These are phyloP conservation scores for Encarsia formosa DNA, from an alignment of 2,888 invertebrate genomes.

Conservation along the genomic window DNA sequence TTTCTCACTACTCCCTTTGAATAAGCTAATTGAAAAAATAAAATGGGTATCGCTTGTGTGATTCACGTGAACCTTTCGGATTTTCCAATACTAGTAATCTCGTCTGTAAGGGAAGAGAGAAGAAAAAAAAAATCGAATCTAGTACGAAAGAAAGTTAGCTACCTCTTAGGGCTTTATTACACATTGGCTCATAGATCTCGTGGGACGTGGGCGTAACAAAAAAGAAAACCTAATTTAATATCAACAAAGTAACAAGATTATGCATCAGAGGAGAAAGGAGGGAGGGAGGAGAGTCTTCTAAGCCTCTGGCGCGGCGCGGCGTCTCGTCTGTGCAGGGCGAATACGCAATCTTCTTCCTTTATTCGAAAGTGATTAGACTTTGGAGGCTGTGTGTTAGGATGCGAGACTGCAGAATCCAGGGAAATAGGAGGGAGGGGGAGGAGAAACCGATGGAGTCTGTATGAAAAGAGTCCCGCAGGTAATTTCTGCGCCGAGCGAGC, in stretches of 20 bases:
- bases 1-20: too few species aligned
- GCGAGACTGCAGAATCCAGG: background rate
- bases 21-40: too few species aligned
- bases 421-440: background rate
- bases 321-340: slow-evolving; percentile 7
- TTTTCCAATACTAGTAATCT: too few species aligned
- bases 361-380: slow-evolving; percentile 27
- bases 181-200: too few species aligned
- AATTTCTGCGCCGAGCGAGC: slow-evolving; percentile 20
- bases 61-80: too few species aligned
- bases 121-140: too few species aligned
- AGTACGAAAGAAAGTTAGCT: too few species aligned
- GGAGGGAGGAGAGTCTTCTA: background rate
- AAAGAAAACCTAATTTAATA: slow-evolving; percentile 21
- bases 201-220: too few species aligned
- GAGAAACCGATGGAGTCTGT: slow-evolving; percentile 12
- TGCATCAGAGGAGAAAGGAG: background rate
- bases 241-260: slow-evolving; percentile 19
- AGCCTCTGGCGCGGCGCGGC: background rate
- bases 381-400: background rate
- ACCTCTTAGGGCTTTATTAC: too few species aligned
- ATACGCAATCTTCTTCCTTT: slow-evolving; percentile 24
- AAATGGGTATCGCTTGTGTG: too few species aligned
- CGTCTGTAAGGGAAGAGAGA: too few species aligned
- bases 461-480: slow-evolving; percentile 32